Conservation (phyloP, 2,113 vertebrate genomes). For the Bucco capensis region DNA sequence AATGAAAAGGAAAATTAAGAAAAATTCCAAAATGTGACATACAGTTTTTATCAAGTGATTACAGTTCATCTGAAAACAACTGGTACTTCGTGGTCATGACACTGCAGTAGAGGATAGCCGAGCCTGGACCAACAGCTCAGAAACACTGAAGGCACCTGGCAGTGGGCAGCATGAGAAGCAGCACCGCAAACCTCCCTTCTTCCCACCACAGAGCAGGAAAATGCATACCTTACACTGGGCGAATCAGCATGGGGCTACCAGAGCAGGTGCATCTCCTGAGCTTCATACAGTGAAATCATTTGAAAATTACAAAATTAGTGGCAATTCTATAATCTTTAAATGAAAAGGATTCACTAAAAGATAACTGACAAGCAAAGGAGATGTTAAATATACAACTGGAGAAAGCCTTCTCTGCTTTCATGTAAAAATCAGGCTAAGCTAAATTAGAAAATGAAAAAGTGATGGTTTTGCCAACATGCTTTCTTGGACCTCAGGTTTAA, state of each 20-base stretch:
- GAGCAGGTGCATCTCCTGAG: not conserved
- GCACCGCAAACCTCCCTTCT: not conserved
- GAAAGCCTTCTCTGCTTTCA: not conserved
- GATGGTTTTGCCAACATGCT: not conserved
- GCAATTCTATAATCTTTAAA: slow-evolving; percentile 11
- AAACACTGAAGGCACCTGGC: not conserved
- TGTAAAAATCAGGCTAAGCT: not conserved
- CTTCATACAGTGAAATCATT: not conserved
- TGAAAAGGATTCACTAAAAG: not conserved
- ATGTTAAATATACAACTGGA: not conserved
- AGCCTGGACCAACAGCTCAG: not conserved
- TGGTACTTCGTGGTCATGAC: not conserved
- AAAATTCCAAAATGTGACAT: not conserved
- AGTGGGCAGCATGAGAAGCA: not conserved
- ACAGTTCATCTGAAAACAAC: not conserved
- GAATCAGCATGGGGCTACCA: not conserved
- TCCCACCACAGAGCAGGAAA: not conserved
- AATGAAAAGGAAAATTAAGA: not conserved
- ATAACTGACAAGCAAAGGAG: not conserved
- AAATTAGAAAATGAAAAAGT: not conserved
- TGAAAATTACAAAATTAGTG: not conserved
- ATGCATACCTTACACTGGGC: not conserved
- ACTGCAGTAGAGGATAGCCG: not conserved
- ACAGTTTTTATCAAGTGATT: not conserved
- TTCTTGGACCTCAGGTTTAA: not conserved